Evolutionary conservation across 2,888 invertebrate genomes (phyloP).

Genomic region (Cephus rjabovi): DNA sequence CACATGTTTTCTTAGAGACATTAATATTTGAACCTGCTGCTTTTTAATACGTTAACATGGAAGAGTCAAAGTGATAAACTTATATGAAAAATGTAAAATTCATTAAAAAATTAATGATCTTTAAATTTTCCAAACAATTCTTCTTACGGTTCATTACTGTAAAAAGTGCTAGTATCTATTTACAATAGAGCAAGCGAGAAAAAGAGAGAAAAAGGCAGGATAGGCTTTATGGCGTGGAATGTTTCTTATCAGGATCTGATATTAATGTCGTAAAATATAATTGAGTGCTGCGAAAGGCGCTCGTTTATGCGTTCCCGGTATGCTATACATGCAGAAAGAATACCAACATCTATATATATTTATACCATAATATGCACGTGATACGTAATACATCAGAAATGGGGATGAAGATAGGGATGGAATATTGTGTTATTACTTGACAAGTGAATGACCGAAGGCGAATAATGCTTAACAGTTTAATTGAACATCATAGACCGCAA

Average conservation of each 20-base stretch:
- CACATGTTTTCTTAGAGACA: not conserved
- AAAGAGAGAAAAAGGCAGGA: not conserved
- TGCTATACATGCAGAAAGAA: not conserved
- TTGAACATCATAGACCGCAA: not conserved
- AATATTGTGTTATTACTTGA: not conserved
- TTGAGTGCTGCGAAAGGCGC: not conserved
- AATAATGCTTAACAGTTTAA: not conserved
- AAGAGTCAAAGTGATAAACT: not conserved
- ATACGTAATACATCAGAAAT: not conserved
- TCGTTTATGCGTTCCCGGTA: not conserved
- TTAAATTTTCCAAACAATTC: not conserved
- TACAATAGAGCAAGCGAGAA: not conserved
- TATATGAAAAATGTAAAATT: not conserved
- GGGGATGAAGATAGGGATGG: not conserved
- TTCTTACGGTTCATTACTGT: too few relatives aligned
- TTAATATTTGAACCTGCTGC: not conserved
- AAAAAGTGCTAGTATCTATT: too few relatives aligned
- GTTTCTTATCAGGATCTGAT: not conserved
- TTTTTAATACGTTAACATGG: not conserved
- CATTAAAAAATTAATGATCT: not conserved
- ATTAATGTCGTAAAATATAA: not conserved
- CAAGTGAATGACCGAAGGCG: not conserved
- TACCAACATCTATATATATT: not conserved
- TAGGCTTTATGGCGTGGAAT: not conserved
- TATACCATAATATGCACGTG: not conserved